These are phyloP conservation scores for Xanthorhoe spadicearia DNA, from an alignment of 2,888 invertebrate genomes.

Conservation along the genomic window DNA sequence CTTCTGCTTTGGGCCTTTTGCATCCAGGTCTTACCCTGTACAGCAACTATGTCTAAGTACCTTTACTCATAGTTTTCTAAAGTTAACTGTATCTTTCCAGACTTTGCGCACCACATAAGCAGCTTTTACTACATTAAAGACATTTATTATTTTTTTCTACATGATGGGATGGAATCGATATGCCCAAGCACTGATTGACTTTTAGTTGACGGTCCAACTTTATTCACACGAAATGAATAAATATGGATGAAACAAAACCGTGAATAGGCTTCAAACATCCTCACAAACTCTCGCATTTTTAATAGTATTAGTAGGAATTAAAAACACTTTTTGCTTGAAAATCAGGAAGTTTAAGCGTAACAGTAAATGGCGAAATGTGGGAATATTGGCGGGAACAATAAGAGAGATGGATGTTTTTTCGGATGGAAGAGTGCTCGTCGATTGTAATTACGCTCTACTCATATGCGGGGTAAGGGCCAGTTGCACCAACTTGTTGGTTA, in stretches of 20 bases:
- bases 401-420: conserved; percentile 77
- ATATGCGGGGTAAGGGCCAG: conserved; percentile 62
- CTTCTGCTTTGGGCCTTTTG: no score
- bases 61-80: no score
- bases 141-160: no score
- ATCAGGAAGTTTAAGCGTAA: conserved; percentile 79
- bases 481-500: conserved; percentile 29
- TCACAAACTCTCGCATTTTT: neutral
- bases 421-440: conserved; percentile 80
- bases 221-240: neutral
- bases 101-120: no score
- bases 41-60: no score
- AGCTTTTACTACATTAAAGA: no score
- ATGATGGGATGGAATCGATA: no score
- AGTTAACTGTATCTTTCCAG: no score
- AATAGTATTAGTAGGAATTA: conserved; percentile 58
- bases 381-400: conserved; percentile 77
- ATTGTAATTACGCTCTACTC: conserved; percentile 75
- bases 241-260: neutral
- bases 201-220: neutral
- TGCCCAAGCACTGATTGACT: no score
- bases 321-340: conserved; percentile 72
- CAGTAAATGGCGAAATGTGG: conserved; percentile 82
- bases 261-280: neutral
- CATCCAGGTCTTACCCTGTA: no score